Conservation (phyloP, 2,797 vertebrate genomes). For the Sebastes vulpes region DNA sequence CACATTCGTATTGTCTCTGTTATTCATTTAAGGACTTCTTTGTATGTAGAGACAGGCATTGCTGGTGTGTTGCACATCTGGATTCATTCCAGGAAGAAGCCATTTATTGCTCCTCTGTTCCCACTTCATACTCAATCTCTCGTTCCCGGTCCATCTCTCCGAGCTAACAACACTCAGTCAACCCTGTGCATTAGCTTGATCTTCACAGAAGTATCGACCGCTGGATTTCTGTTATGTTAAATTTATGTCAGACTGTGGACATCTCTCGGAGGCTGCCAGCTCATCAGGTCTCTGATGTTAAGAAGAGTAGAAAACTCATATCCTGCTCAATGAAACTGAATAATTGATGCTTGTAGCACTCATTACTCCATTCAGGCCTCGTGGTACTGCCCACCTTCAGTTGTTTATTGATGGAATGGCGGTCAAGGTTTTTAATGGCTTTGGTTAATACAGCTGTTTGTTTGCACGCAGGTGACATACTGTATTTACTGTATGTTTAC, state of each 20-base stretch:
- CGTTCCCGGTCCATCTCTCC: constrained; percentile 28
- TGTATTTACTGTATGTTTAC: constrained; percentile 17
- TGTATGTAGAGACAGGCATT: constrained; percentile 13
- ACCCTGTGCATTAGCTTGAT: constrained; percentile 73
- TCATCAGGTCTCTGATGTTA: constrained; percentile 51
- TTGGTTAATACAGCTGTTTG: constrained; percentile 57
- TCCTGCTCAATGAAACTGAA: constrained; percentile 72
- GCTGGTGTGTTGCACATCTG: constrained; percentile 46
- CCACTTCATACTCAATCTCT: constrained; percentile 33
- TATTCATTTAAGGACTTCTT: constrained; percentile 7
- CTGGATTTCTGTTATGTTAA: constrained; percentile 68
- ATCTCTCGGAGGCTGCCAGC: constrained; percentile 42
- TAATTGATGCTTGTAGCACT: constrained; percentile 74
- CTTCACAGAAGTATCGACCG: constrained; percentile 73
- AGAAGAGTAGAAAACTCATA: constrained; percentile 53
- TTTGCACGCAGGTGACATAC: constrained; percentile 5
- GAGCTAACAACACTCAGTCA: constrained; percentile 49
- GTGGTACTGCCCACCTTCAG: constrained; percentile 9
- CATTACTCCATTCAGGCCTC: constrained; percentile 38
- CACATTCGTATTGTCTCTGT: neutral
- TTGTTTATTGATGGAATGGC: constrained; percentile 46
- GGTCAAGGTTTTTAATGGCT: constrained; percentile 33
- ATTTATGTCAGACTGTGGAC: constrained; percentile 63
- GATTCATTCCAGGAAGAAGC: constrained; percentile 39
- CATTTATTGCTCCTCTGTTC: constrained; percentile 65